Conservation (phyloP, 2,888 invertebrate genomes). For the Cheiracanthium punctorium region DNA sequence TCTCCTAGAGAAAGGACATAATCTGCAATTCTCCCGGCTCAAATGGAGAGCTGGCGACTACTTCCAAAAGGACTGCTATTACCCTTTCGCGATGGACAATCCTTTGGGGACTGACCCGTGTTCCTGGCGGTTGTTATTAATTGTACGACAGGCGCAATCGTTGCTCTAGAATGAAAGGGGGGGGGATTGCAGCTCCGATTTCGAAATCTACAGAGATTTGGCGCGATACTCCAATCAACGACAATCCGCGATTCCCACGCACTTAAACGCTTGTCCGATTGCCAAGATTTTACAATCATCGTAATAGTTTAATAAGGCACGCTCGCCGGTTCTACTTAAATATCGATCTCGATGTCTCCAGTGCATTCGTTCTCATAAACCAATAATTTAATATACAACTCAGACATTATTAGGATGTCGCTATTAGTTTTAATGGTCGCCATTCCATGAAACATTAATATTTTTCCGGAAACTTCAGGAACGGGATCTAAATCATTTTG, state of each 20-base stretch:
- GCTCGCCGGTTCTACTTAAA: conserved; percentile 28
- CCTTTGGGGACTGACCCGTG: conserved; percentile 64
- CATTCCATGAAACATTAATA: conserved; percentile 10
- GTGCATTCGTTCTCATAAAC: conserved; percentile 13
- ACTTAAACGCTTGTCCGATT: conserved; percentile 59
- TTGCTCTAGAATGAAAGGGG: conserved; percentile 52
- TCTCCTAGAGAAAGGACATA: conserved; percentile 62
- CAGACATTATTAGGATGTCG: conserved; percentile 17
- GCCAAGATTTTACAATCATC: conserved; percentile 54
- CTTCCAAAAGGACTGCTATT: conserved; percentile 66
- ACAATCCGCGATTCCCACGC: conserved; percentile 46
- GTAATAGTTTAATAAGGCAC: conserved; percentile 49
- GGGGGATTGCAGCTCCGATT: conserved; percentile 26
- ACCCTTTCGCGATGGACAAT: conserved; percentile 65
- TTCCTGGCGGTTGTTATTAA: conserved; percentile 69
- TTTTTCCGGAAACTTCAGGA: neutral
- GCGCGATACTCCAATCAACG: conserved; percentile 56
- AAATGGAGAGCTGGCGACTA: conserved; percentile 64
- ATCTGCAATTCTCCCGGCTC: conserved; percentile 66
- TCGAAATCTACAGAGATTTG: conserved; percentile 55
- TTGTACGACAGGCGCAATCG: conserved; percentile 62
- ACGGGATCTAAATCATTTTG: neutral
- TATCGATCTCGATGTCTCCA: conserved; percentile 24
- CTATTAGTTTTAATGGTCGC: conserved; percentile 15
- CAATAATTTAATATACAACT: conserved; percentile 13